These are phyloP conservation scores for Xestia c-nigrum DNA, from an alignment of 2,888 invertebrate genomes.

Conservation along the genomic window DNA sequence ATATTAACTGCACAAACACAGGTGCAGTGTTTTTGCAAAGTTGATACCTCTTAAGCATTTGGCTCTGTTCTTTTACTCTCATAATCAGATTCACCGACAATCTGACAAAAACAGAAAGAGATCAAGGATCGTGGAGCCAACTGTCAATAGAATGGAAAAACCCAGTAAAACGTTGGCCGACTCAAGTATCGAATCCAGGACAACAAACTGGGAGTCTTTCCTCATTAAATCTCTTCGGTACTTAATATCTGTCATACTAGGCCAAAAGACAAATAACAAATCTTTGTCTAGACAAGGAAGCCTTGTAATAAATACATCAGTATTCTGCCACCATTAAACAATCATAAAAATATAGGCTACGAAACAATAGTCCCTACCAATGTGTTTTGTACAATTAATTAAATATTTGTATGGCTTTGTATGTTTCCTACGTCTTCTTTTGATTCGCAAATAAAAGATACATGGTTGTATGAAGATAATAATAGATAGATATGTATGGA, in stretches of 20 bases:
- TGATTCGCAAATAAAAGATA: neutral
- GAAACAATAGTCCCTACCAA: slow-evolving; percentile 7
- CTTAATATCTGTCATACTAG: neutral
- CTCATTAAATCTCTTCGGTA: neutral
- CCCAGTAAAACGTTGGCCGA: too few species aligned
- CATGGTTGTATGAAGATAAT: neutral
- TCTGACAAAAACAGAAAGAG: neutral
- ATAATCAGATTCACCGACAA: neutral
- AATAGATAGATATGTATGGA: too few species aligned
- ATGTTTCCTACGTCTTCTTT: neutral
- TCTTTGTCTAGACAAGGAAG: slow-evolving; percentile 28
- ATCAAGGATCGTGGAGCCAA: neutral
- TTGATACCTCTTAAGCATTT: too few species aligned
- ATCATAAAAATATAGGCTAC: neutral
- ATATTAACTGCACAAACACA: too few species aligned
- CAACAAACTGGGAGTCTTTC: neutral
- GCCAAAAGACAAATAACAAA: neutral
- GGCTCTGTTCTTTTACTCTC: neutral
- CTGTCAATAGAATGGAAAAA: too few species aligned
- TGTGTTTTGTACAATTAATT: slow-evolving; percentile 15
- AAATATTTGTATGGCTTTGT: slow-evolving; percentile 30
- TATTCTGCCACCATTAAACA: neutral
- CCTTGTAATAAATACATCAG: neutral
- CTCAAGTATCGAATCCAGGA: too few species aligned
- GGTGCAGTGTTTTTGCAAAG: too few species aligned